These are phyloP conservation scores for Hetaerina titia DNA, from an alignment of 2,888 invertebrate genomes.

Conservation along the genomic window DNA sequence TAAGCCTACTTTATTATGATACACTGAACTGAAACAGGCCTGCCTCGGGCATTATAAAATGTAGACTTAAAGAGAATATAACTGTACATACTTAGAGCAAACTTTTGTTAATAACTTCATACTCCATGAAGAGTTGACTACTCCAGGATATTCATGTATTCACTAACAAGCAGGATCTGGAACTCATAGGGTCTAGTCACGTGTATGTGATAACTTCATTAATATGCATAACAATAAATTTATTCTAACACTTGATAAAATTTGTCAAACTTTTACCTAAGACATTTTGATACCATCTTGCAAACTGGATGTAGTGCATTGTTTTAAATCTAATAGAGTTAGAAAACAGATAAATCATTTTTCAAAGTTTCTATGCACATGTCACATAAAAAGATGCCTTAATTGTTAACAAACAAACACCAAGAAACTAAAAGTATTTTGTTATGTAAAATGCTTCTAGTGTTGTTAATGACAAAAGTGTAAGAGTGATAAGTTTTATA, in stretches of 20 bases:
- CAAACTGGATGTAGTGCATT: not conserved
- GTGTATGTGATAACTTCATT: not conserved
- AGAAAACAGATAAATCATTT: not conserved
- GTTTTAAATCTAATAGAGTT: not conserved
- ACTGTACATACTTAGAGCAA: not conserved
- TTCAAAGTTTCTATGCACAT: not conserved
- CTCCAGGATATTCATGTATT: not conserved
- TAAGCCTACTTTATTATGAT: conserved; percentile 22
- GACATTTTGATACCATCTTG: not conserved
- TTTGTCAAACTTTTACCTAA: not conserved
- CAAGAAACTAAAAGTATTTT: not conserved
- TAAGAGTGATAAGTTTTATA: not conserved
- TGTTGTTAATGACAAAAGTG: not conserved
- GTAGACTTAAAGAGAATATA: not conserved
- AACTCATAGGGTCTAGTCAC: not conserved
- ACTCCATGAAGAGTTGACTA: not conserved
- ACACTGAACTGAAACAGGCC: not conserved
- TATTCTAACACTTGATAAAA: not conserved
- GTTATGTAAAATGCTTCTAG: conserved; percentile 22
- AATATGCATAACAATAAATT: not conserved
- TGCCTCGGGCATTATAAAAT: not conserved
- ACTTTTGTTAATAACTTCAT: not conserved
- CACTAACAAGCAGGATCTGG: not conserved
- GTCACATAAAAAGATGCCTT: not conserved
- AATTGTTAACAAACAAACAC: not conserved